Percentiles rank a stretch among this genome's conserved stretches.
Evolutionary conservation across 2,113 vertebrate species (phyloP).

Genomic region (Lonchura striata): DNA sequence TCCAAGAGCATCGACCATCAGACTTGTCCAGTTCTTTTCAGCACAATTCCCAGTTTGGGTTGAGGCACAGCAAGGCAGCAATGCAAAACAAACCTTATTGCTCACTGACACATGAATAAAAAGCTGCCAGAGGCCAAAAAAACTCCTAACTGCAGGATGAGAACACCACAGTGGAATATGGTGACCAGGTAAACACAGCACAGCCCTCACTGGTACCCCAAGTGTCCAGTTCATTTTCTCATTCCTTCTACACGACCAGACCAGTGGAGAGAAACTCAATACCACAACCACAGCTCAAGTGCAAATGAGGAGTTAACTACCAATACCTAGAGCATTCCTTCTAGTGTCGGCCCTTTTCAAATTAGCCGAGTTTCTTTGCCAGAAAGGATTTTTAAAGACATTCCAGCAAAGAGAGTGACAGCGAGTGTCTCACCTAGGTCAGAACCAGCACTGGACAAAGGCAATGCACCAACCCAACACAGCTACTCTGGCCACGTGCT

Average conservation of each 20-base stretch:
- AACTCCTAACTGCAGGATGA: no score
- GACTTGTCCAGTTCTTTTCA: background rate
- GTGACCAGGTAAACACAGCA: background rate
- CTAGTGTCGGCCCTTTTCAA: background rate
- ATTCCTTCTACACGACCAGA: background rate
- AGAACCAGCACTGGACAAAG: background rate
- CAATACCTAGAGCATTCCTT: background rate
- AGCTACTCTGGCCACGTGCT: background rate
- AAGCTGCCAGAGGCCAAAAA: background rate
- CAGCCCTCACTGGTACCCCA: background rate
- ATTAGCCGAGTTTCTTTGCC: background rate
- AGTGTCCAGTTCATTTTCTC: background rate
- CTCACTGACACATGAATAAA: background rate
- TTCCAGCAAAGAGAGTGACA: background rate
- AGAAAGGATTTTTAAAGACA: background rate
- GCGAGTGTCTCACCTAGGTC: background rate
- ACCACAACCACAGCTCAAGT: background rate
- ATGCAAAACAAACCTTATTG: background rate
- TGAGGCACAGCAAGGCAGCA: background rate
- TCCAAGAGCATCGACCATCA: background rate
- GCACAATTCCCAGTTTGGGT: background rate
- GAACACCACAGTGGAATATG: background rate
- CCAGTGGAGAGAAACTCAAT: background rate
- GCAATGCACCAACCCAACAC: background rate
- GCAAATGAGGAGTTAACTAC: background rate